Conservation (phyloP, 1,140 invertebrate species). For the Latrodectus geometricus region DNA sequence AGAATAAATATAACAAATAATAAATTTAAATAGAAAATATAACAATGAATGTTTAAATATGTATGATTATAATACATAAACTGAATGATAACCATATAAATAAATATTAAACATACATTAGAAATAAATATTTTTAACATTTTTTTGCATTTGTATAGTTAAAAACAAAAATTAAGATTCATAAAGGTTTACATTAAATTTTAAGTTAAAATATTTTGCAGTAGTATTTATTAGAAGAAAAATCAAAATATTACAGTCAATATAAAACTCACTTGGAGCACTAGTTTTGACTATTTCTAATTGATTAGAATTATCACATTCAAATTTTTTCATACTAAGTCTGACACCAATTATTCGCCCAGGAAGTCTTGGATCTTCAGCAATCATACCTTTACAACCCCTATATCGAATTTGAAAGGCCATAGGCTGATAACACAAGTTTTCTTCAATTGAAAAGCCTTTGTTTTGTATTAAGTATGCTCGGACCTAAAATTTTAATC, state of each 20-base stretch:
- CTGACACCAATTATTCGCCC: slow-evolving; percentile 60
- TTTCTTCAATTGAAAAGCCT: neutral
- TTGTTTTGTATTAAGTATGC: slow-evolving; percentile 25
- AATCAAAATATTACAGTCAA: neutral
- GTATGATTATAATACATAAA: too few species aligned
- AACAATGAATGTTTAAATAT: too few species aligned
- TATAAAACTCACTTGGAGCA: slow-evolving; percentile 63
- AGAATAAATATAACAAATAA: too few species aligned
- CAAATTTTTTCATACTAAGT: slow-evolving; percentile 67
- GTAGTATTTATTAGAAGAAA: too few species aligned
- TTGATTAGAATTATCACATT: slow-evolving; percentile 55
- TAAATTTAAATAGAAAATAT: too few species aligned
- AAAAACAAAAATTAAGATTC: too few species aligned
- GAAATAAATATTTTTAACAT: too few species aligned
- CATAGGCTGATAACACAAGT: slow-evolving; percentile 35
- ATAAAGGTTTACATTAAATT: too few species aligned
- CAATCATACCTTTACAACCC: slow-evolving; percentile 67
- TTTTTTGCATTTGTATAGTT: too few species aligned
- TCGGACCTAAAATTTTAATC: slow-evolving; percentile 3
- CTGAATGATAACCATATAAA: too few species aligned
- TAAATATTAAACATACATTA: too few species aligned
- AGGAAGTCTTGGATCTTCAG: slow-evolving; percentile 63
- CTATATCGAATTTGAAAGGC: slow-evolving; percentile 66
- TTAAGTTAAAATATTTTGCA: too few species aligned
- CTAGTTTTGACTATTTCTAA: slow-evolving; percentile 69